Base-by-base conservation (phyloP, 2,113 vertebrate genomes). In the Chamaetylas fuelleborni region DNA sequence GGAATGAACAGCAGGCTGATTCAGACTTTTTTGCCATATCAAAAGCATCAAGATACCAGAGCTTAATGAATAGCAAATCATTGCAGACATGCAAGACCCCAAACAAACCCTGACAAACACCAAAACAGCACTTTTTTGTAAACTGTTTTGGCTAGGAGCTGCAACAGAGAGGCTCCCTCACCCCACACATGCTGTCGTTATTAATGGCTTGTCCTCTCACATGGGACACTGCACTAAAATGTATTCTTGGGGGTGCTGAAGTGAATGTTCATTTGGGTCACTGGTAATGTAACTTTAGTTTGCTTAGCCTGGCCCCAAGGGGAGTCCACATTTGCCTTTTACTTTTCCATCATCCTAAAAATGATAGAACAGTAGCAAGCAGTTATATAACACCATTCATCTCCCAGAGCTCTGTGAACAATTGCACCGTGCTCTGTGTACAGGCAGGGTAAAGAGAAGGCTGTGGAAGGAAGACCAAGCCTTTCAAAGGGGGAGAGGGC, bases 341-440 rank as follows among this genome's bases (percentile, higher is more conserved):
- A 54, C 25, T 94, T 92, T n/a, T 69, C 62, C 51, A 50, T 92
- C 88, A 67, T 88, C 78, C 42, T 62, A 19, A 84, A 90, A 81
- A 51, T 2, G 7, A 18, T 81, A 33, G 64, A 86, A n/a, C 43
- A 48, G 43, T 51, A 84, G 38, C 78, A 80, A 47, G 17, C 12
- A 74, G 79, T 96, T 95, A 94, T 1, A 4, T 95, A 96, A 96
- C 34, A 50, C 22, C 45, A 36, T 90, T 61, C 73, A 66, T 33
- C 42, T 86, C 53, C 73, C 1, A 7, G 54, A 2, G 2, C 84
- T 85, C 83, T 85, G 2, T 51, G 40, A 80, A 53, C 74, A 90
- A 43, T 64, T 53, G 70, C 7, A 43, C 54, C 47, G 3, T 14
- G 17, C 22, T 81, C 34, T 82, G 0, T 50, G 28, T 19, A 26